Evolutionary conservation across 2,888 invertebrate species (phyloP).

Genomic region (Chymomyza procnemis): DNA sequence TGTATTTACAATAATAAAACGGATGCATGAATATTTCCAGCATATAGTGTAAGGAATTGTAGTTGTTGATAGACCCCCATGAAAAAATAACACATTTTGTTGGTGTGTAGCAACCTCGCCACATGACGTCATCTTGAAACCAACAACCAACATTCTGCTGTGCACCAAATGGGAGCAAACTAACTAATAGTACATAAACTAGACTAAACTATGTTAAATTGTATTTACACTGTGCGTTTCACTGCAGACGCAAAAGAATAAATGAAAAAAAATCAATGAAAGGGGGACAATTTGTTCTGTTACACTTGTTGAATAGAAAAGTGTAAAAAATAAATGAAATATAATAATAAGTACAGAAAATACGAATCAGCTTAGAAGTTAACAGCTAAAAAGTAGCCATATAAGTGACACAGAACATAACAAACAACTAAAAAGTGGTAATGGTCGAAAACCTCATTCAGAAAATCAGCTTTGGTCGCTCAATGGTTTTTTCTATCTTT

Average conservation of each 20-base stretch:
- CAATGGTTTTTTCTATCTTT: not conserved
- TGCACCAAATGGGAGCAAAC: slow-evolving; percentile 8
- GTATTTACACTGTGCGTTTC: slow-evolving; percentile 24
- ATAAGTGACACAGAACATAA: slow-evolving; percentile 14
- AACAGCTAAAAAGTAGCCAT: slow-evolving; percentile 34
- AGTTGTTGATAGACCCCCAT: slow-evolving; percentile 25
- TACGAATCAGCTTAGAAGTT: slow-evolving; percentile 30
- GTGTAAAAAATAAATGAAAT: slow-evolving; percentile 17
- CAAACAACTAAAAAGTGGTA: not conserved
- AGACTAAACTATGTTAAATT: slow-evolving; percentile 40
- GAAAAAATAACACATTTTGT: slow-evolving; percentile 31
- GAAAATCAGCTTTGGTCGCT: slow-evolving; percentile 12
- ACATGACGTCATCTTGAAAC: slow-evolving; percentile 54
- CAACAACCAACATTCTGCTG: no score
- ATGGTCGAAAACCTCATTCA: not conserved
- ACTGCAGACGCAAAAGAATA: not conserved
- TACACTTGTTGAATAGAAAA: slow-evolving; percentile 53
- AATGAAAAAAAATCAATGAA: slow-evolving; percentile 57
- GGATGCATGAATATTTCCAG: slow-evolving; percentile 48
- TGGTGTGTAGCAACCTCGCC: slow-evolving; percentile 52
- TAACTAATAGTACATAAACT: slow-evolving; percentile 35
- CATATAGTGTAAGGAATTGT: slow-evolving; percentile 43
- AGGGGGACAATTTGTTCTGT: slow-evolving; percentile 15
- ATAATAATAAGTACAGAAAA: slow-evolving; percentile 18
- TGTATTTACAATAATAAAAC: slow-evolving; percentile 27